Evolutionary conservation across 2,888 invertebrate genomes (phyloP), one percentile per base, ranked within the genome.

Genomic region (Hypena proboscidalis): DNA sequence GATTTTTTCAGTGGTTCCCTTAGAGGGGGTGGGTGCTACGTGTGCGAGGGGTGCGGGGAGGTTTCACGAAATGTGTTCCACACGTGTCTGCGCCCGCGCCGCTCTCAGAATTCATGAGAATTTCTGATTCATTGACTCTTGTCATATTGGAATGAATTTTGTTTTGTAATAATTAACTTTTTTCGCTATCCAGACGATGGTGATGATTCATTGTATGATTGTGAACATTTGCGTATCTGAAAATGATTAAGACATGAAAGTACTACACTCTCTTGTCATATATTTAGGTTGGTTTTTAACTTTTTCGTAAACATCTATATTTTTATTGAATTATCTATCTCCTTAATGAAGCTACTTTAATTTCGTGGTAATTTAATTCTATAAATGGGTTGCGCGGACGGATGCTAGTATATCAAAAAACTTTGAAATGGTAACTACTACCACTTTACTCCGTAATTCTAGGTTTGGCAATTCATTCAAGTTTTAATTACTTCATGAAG

Each of bases 1-100:
- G 32, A 67, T 85, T 88, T 88, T 89, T 89, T 85, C 81, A 83
- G 80, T 58, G 66, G 77, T 82, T 81, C 82, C 83, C 80, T 83
- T 76, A 77, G 77, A 70, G 81, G 85, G 83, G 61, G 41, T 52
- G 58, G 22, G 39, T 45, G 56, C 41, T 62, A 55, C 46, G 81
- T 75, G 57, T 52, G 71, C 46, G 61, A 59, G 65, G 59, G 51
- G 67, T 37, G 66, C 49, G 58, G 70, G 67, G 74, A 73, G 77
- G 75, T 60, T 62, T 71, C 58, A 68, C 65, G 61, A 79, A 86
- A 87, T 83, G 90, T 88, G 88, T 70, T 79, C 59, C 75, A 71
- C 87, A 89, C 85, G 79, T 89, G 89, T 72, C 58, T 31, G 58
- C 67, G 73, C 77, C 71, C 65, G 54, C 59, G 70, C 71, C 70